Evolutionary conservation across 2,888 invertebrate genomes (phyloP), one percentile per base, ranked within the genome.

Genomic region (Phyto melanocephala): DNA sequence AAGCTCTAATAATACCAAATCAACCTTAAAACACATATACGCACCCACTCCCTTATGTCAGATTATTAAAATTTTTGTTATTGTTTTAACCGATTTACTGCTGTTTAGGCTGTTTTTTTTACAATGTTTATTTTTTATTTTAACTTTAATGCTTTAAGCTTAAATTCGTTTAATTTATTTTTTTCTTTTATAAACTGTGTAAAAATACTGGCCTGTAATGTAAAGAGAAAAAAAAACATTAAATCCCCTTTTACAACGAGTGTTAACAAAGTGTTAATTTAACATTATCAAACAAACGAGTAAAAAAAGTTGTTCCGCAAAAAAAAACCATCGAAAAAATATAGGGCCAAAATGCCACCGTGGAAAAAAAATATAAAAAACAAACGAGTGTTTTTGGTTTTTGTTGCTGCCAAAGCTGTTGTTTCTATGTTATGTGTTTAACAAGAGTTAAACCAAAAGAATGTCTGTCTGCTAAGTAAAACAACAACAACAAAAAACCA

Each of bases 211-310:
- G 50, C 15, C 15, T 17, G 68, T 54, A 20, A 2, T 11, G 10
- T 5, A 17, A 40, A 6, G 10, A 33, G n/a, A 15, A 22, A 15
- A 67, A 42, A 62, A 79, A 40, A 35, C 63, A 54, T 80, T 83
- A 80, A 83, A 80, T 83, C 70, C 76, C 79, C 75, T 82, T 79
- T 79, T 79, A 75, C 79, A 63, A 71, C 37, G 82, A 75, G 79
- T 79, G 71, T 89, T 87, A 89, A 88, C 88, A 89, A 88, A 89
- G 89, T 88, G 89, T 88, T 89, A 89, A 89, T 89, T 89, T 89
- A 89, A 89, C 88, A 88, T 89, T 87, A 88, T 86, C 86, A 82
- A 79, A 79, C 75, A 84, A 77, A 86, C 81, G 79, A 42, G 54
- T 22, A 63, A 33, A 42, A 37, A 40, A 60, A 28, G 40, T 4